Evolutionary conservation across 64 coral and sea anemone genomes (phyloP).

Genomic region (Porites australiensis): DNA sequence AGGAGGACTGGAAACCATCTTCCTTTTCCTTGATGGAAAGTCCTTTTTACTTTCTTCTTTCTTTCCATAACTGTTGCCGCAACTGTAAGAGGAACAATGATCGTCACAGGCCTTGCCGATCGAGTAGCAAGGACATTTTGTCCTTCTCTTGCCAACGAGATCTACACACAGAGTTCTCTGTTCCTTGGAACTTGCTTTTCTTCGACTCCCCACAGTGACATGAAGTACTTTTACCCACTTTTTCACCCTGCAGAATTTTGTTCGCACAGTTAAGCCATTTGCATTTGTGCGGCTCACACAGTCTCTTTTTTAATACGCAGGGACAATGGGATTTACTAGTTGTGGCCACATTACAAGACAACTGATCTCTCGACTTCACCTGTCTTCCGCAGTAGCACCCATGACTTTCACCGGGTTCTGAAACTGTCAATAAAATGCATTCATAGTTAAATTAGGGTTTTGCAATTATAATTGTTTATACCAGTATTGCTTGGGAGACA

Average conservation of each 20-base stretch:
- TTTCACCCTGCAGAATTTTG: too few species aligned
- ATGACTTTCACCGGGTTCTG: neutral
- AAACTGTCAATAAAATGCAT: neutral
- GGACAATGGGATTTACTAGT: neutral
- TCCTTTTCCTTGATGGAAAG: neutral
- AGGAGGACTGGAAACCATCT: neutral
- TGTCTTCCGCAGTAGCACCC: neutral
- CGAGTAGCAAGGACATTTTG: constrained; percentile 20
- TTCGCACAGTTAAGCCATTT: neutral
- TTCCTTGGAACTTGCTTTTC: neutral
- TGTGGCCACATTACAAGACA: neutral
- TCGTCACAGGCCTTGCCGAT: neutral
- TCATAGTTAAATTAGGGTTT: neutral
- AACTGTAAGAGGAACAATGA: neutral
- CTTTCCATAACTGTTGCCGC: neutral
- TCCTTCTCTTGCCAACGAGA: neutral
- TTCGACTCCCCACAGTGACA: neutral
- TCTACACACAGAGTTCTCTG: neutral
- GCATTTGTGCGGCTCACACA: neutral
- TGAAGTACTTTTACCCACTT: neutral
- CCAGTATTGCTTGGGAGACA: too few species aligned
- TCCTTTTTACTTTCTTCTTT: too few species aligned
- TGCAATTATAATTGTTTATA: neutral
- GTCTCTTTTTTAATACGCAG: neutral
- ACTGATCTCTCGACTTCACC: neutral